These are phyloP conservation scores for Lordiphosa andalusiaca DNA, from an alignment of 2,888 invertebrate species.

Conservation along the genomic window DNA sequence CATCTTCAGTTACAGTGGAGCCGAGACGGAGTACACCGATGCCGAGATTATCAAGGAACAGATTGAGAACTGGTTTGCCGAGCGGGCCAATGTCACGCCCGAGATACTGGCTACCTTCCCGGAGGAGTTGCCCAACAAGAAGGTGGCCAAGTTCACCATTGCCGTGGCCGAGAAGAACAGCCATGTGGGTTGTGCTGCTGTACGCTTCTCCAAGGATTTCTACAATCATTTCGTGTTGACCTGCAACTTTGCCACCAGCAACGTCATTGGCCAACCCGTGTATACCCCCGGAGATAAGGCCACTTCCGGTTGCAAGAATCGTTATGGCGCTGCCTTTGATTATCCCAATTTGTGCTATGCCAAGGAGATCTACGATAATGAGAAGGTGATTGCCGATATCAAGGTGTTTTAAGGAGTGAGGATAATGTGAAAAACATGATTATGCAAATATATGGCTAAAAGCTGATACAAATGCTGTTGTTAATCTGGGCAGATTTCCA, in stretches of 20 bases:
- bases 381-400: slow-evolving; percentile 38
- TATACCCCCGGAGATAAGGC: slow-evolving; percentile 53
- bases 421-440: too few species aligned
- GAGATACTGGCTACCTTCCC: slow-evolving; percentile 47
- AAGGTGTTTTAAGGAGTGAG: slow-evolving; percentile 19
- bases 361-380: slow-evolving; percentile 58
- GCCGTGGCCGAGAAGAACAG: slow-evolving; percentile 53
- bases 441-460: too few species aligned
- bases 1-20: slow-evolving; percentile 55
- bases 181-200: slow-evolving; percentile 54
- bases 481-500: too few species aligned
- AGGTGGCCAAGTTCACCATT: slow-evolving; percentile 52
- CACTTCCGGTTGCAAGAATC: slow-evolving; percentile 47
- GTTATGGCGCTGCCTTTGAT: slow-evolving; percentile 53
- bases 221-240: slow-evolving; percentile 52
- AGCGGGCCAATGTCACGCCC: slow-evolving; percentile 43
- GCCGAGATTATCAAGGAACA: slow-evolving; percentile 56
- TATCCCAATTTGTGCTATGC: slow-evolving; percentile 55
- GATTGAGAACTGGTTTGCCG: slow-evolving; percentile 51
- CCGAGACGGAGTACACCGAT: slow-evolving; percentile 50
- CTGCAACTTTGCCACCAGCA: slow-evolving; percentile 54
- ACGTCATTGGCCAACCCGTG: slow-evolving; percentile 48
- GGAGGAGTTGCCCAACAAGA: slow-evolving; percentile 46
- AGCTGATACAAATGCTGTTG: too few species aligned
- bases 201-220: slow-evolving; percentile 40